Conservation (phyloP, 2,113 vertebrate genomes). For the Regulus satrapa region DNA sequence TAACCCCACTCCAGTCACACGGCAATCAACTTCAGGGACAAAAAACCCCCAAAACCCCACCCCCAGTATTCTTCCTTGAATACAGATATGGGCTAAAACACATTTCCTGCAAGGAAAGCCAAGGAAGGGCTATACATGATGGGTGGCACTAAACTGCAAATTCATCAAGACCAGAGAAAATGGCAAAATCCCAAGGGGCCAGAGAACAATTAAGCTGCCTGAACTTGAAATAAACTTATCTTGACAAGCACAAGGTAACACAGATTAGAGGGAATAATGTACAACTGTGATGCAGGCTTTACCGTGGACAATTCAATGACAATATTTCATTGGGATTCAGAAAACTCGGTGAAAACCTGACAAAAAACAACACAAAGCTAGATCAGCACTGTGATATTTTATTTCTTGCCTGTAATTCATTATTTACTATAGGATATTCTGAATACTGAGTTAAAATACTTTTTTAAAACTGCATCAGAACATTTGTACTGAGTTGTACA, state of each 20-base stretch:
- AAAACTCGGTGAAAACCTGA: not conserved
- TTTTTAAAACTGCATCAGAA: not conserved
- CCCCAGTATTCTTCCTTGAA: not conserved
- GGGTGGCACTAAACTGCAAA: not conserved
- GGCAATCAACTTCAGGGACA: not conserved
- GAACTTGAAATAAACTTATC: not conserved
- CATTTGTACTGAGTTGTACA: not conserved
- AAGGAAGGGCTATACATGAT: not conserved
- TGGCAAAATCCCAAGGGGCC: not conserved
- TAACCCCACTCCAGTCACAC: not conserved
- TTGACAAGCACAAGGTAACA: slow-evolving; percentile 24
- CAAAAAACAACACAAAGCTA: not conserved
- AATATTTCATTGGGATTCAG: not conserved
- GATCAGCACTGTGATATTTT: not conserved
- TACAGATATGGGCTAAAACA: not conserved
- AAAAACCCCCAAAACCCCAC: not conserved
- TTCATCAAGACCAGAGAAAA: not conserved
- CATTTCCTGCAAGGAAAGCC: not conserved
- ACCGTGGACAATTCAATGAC: not conserved
- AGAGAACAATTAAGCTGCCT: not conserved
- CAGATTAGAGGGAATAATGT: not conserved
- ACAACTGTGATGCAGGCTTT: not conserved
- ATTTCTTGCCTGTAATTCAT: not conserved
- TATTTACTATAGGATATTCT: not conserved
- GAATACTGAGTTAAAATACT: not conserved